phyloP scores from a whole-genome alignment of 2,113 vertebrate genomes.

The Callipepla californica region DNA sequence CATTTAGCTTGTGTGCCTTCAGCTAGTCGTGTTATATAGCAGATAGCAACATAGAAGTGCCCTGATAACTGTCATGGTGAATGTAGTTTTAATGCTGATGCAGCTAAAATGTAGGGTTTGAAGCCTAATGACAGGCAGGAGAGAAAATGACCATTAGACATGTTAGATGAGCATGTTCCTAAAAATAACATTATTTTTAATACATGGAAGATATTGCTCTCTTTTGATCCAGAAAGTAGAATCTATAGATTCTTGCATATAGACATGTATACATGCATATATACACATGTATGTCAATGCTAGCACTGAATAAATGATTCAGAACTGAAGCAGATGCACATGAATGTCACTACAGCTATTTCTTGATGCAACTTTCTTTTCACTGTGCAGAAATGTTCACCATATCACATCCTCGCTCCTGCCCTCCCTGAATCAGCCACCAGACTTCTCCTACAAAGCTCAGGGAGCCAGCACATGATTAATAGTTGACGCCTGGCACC shows the following conservation, averaged over 20 bases:
- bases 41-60: neutral
- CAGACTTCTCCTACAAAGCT: neutral
- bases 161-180: neutral
- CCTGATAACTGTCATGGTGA: neutral
- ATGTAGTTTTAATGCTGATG: neutral
- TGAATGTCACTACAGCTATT: neutral
- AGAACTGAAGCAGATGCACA: neutral
- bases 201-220: neutral
- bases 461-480: neutral
- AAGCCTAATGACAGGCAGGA: neutral
- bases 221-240: neutral
- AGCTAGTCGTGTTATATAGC: neutral
- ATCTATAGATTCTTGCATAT: neutral
- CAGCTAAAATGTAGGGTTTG: constrained; percentile 1
- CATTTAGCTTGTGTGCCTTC: constrained; percentile 7
- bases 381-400: neutral
- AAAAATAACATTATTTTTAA: neutral
- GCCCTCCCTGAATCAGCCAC: neutral
- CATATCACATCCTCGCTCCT: neutral
- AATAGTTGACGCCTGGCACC: constrained; percentile 29
- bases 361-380: neutral
- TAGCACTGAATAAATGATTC: neutral
- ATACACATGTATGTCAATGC: neutral
- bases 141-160: neutral
- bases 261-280: neutral